phyloP scores from a whole-genome alignment of 2,888 invertebrate genomes.

The Chloromyia formosa region DNA sequence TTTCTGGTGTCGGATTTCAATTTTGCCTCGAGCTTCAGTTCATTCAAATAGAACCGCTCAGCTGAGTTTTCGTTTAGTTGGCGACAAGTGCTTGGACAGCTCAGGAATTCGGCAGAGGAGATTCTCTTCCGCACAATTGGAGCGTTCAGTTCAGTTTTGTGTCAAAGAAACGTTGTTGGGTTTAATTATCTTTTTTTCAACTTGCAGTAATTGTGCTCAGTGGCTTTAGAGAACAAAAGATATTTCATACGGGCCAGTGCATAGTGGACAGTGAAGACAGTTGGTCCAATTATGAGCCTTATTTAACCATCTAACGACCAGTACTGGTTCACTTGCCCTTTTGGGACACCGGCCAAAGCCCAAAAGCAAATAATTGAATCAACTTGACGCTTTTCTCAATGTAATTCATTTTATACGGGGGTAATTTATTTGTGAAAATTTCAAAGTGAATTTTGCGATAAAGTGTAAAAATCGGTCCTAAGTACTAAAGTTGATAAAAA shows the following conservation, averaged over 20 bases:
- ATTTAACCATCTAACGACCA: neutral
- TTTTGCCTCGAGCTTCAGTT: constrained; percentile 52
- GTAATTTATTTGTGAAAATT: constrained; percentile 2
- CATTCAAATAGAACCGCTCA: constrained; percentile 63
- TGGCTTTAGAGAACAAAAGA: neutral
- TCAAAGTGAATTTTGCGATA: neutral
- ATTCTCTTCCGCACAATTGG: constrained; percentile 6
- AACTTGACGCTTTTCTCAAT: too few species aligned
- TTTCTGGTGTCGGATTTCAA: constrained; percentile 31
- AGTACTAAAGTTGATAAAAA: neutral
- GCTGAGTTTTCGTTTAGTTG: constrained; percentile 62
- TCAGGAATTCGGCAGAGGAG: constrained; percentile 5
- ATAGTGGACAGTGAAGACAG: neutral
- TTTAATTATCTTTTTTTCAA: neutral
- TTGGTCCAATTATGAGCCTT: neutral
- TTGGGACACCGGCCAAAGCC: neutral
- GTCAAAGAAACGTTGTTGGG: neutral
- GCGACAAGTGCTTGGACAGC: constrained; percentile 60
- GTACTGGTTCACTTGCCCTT: neutral
- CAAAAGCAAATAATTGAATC: constrained; percentile 1
- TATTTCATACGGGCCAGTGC: neutral
- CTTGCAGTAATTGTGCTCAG: neutral
- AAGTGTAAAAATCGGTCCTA: constrained; percentile 16
- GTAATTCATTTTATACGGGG: neutral
- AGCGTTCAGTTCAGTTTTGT: constrained; percentile 3